These are phyloP conservation scores for Pterobdella sp. DNA, from an alignment of 2,888 invertebrate species.

Conservation along the genomic window DNA sequence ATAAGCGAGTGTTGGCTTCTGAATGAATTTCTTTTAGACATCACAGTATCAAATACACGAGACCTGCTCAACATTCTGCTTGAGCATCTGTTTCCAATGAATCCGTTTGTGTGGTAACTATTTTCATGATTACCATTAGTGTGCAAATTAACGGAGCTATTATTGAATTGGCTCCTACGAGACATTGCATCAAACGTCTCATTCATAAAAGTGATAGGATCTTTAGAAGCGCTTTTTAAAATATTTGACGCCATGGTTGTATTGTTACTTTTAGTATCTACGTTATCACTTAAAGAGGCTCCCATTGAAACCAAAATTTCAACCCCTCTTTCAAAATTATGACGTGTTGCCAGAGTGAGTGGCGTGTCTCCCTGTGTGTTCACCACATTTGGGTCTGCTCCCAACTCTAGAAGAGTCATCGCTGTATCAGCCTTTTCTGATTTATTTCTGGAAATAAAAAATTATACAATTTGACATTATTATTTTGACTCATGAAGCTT, in stretches of 20 bases:
- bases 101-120: neutral
- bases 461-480: neutral
- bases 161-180: slow-evolving; percentile 25
- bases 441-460: neutral
- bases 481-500: no score
- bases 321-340: slow-evolving; percentile 39
- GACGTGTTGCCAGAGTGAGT: slow-evolving; percentile 38
- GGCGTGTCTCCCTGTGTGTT: slow-evolving; percentile 39
- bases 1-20: neutral
- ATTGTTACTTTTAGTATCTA: slow-evolving; percentile 26
- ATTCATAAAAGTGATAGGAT: slow-evolving; percentile 35
- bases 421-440: slow-evolving; percentile 16
- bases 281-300: slow-evolving; percentile 14
- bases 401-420: slow-evolving; percentile 35
- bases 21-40: neutral
- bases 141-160: slow-evolving; percentile 7
- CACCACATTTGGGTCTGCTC: slow-evolving; percentile 35
- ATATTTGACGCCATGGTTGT: slow-evolving; percentile 36
- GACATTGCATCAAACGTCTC: slow-evolving; percentile 36
- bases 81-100: neutral
- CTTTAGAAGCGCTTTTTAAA: slow-evolving; percentile 36
- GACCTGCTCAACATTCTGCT: neutral
- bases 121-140: neutral
- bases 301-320: slow-evolving; percentile 36
- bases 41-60: neutral